Evolutionary conservation across 2,888 invertebrate genomes (phyloP).

Genomic region (Kuschelorhynchus macadamiae): DNA sequence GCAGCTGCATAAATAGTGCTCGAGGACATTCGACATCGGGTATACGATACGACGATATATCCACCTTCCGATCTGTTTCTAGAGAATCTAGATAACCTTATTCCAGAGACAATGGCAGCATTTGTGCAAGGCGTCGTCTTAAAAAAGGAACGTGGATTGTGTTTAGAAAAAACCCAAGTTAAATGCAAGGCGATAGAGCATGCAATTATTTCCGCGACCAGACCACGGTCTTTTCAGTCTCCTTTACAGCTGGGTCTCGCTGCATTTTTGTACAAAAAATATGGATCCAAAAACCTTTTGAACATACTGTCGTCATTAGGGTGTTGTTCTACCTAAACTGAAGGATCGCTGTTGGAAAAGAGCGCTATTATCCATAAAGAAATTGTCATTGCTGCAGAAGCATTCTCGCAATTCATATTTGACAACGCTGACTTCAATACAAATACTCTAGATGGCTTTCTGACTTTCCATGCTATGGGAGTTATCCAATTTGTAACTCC

Average conservation of each 20-base stretch:
- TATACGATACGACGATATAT: conserved; percentile 47
- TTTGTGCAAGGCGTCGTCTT: conserved; percentile 26
- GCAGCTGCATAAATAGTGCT: background rate
- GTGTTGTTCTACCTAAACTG: conserved; percentile 53
- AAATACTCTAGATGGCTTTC: conserved; percentile 18
- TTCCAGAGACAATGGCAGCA: background rate
- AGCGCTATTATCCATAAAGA: conserved; percentile 50
- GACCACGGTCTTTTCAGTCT: conserved; percentile 1
- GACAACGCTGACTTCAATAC: conserved; percentile 25
- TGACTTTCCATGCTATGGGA: conserved; percentile 32
- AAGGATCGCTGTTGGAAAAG: conserved; percentile 51
- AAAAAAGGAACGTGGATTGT: conserved; percentile 19
- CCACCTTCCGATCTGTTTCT: conserved; percentile 45
- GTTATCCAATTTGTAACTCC: conserved; percentile 26
- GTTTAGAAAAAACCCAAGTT: conserved; percentile 3
- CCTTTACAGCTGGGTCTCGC: conserved; percentile 9
- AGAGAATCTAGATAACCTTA: conserved; percentile 1
- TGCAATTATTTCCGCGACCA: conserved; percentile 43
- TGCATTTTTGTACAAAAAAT: conserved; percentile 53
- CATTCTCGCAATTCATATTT: conserved; percentile 12
- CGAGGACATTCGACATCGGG: conserved; percentile 22
- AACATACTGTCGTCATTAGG: conserved; percentile 52
- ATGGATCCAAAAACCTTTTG: conserved; percentile 52
- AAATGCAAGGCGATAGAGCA: conserved; percentile 38
- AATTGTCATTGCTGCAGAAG: background rate